phyloP scores from a whole-genome alignment of 2,797 vertebrate species.

The Neosalanx taihuensis region DNA sequence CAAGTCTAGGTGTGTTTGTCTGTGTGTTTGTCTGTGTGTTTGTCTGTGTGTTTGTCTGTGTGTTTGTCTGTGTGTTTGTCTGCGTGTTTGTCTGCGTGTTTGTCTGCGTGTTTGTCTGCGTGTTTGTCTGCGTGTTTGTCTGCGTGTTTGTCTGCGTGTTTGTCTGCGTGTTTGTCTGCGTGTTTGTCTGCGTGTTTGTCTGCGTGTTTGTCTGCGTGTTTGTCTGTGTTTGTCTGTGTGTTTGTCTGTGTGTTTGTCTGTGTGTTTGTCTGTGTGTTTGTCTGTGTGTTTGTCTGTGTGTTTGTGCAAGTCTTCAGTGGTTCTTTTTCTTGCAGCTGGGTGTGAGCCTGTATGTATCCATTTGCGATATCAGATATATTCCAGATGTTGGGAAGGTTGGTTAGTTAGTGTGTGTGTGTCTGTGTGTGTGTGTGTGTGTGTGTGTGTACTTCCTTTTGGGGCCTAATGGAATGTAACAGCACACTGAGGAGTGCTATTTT shows the following conservation, averaged over 20 bases:
- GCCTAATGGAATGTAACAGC: conserved; percentile 64
- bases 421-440: conserved; percentile 26
- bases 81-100: conserved; percentile 4
- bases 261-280: background rate
- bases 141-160: conserved; percentile 38
- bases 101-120: conserved; percentile 1
- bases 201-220: conserved; percentile 45
- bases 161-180: conserved; percentile 37
- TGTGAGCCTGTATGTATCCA: background rate
- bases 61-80: background rate
- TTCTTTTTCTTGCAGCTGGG: background rate
- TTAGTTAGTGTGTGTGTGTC: conserved; percentile 44
- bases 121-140: conserved; percentile 3
- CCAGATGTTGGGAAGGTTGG: conserved; percentile 62
- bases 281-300: conserved; percentile 8
- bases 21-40: background rate
- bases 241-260: conserved; percentile 65
- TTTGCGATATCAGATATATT: conserved; percentile 53
- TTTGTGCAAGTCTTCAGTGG: too few relatives aligned
- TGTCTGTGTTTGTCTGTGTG: background rate
- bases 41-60: conserved; percentile 3
- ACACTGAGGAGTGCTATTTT: conserved; percentile 54
- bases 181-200: background rate
- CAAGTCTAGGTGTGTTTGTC: conserved; percentile 87
- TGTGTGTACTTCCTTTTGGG: conserved; percentile 37